Base-by-base conservation (phyloP, 2,113 vertebrate genomes). In the Pseudois nayaur region DNA sequence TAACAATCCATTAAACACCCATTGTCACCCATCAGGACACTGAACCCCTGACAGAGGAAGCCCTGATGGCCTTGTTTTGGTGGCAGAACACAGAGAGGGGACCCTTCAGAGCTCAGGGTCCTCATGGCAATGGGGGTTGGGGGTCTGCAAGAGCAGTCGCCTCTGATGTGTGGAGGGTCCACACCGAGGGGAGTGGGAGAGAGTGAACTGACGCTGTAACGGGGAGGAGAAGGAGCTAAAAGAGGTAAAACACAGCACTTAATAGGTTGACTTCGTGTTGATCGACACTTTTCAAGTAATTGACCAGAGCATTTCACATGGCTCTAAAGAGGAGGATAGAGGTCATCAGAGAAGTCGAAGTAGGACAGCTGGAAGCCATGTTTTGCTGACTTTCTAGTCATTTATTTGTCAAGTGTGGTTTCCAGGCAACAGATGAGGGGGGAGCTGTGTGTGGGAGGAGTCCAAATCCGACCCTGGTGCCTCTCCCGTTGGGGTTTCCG, bases 141-240 rank as follows among this genome's bases (percentile, higher is more conserved):
- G 14, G 5, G 11, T 19, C 84, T 36, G 23, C 1, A 67, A 52
- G 81, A 10, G 9, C 36, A 10, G 27, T 4, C 36, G 8, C 31
- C 45, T 79, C n/a, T 31, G 54, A 45, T 9, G 8, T 16, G 31
- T 16, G n/a, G 14, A 4, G 54, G 21, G 31, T 3, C 52, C 36
- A 14, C 3, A 2, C 40, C 13, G 6, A 57, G 40, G 8, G 31
- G 2, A 27, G 14, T n/a, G 8, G 82, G 50, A 21, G 60, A 15
- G 29, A 17, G 15, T 74, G 52, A 23, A 40, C 16, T n/a, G 50
- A 36, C 3, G 3, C 52, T 19, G 16, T 25, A 3, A 2, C 0
- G 10, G 59, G 23, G 11, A 27, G 3, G 4, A 27, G n/a, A 1
- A 5, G n/a, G 1, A 0, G 12, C 10, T 31, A 1, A 1, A 14